Base-by-base conservation (phyloP, 2,888 invertebrate genomes). In the Ophion ellenae region DNA sequence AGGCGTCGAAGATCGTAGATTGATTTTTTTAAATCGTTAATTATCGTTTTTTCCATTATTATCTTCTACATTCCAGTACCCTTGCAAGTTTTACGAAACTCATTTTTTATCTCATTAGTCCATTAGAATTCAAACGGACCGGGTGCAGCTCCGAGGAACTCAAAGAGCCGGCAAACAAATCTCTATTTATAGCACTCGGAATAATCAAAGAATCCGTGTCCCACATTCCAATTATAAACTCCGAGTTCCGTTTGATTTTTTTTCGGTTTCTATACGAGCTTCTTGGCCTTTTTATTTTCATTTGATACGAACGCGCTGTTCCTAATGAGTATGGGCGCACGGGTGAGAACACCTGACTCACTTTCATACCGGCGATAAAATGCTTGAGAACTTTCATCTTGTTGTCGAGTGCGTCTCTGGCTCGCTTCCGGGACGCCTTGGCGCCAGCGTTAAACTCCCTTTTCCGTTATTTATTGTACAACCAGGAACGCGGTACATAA, bases 311-410 rank as follows among this genome's bases (percentile, higher is more conserved):
- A 74, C 64, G 74, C 40, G 53, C 3, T 53, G n/a, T 75, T 47
- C 74, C 74, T 70, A 81, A 79, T 85, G 82, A 59, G 64, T 63
- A 69, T 73, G 20, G 73, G 40, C 45, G 71, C 66, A 59, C 61
- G 70, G 74, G 53, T 61, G 66, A 36, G 57, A 79, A 79, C 70
- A 71, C 79, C 74, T 75, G 85, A 82, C 73, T 85, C 79, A 79
- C 74, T 79, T 83, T 83, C 83, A 79, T 79, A 75, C 53, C 17
- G 75, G 64, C 69, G 74, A 67, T 79, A 75, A 74, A 74, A 79
- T 40, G 64, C 45, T 76, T 57, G 80, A 17, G 71, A 84, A 82
- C 85, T 82, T 82, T 85, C 83, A 85, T 85, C 79, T 79, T 57
- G 83, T 74, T 78, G 67, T 64, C 85, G 40, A 47, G 75, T 64